Evolutionary conservation across 2,113 vertebrate genomes (phyloP).

Genomic region (Tragelaphus strepsiceros): DNA sequence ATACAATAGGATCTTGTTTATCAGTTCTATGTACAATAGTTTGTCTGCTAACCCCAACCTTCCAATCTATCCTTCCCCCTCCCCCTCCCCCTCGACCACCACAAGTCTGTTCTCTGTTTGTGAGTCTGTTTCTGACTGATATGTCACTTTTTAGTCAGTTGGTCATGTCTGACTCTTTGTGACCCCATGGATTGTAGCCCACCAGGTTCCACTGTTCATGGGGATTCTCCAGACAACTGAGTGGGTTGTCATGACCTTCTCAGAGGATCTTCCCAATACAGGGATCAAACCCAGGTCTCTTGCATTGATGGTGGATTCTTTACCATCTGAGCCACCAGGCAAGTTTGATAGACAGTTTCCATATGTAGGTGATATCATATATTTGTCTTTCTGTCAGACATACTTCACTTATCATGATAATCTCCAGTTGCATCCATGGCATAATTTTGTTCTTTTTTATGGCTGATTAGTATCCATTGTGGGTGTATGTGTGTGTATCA

Average conservation of each 20-base stretch:
- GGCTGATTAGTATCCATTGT: background rate
- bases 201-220: background rate
- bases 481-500: background rate
- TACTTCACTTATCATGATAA: background rate
- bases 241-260: background rate
- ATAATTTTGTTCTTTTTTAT: background rate
- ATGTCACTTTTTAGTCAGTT: background rate
- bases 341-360: background rate
- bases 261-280: background rate
- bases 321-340: background rate
- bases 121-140: background rate
- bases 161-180: background rate
- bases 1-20: background rate
- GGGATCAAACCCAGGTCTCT: accelerated
- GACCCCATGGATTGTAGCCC: background rate
- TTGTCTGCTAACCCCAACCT: background rate
- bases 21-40: background rate
- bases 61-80: background rate
- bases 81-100: background rate
- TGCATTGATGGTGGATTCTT: background rate
- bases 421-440: background rate
- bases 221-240: background rate
- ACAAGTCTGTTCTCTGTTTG: background rate
- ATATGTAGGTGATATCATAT: background rate
- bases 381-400: background rate